Percentiles rank a stretch among this genome's conserved stretches.
Conservation (phyloP, 2,113 vertebrate genomes). For the Lasiurus cinereus region DNA sequence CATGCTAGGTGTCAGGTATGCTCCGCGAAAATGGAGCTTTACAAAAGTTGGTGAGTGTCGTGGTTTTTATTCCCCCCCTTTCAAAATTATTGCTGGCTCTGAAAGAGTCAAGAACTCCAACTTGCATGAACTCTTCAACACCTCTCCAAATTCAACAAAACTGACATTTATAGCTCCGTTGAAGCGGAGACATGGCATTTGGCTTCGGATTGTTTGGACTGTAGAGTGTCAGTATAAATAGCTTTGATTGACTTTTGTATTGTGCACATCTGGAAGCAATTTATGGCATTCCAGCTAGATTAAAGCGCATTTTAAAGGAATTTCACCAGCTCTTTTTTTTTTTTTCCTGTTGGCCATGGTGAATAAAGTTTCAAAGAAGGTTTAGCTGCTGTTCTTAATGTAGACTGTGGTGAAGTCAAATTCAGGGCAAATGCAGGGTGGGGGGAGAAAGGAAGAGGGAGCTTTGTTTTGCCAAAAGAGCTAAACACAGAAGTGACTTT, state of each 20-base stretch:
- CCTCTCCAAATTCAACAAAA: conserved; percentile 91
- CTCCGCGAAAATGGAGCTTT: conserved; percentile 77
- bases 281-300: conserved; percentile 92
- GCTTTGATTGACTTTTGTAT: conserved; percentile 92
- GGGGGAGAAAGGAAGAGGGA: conserved; percentile 16
- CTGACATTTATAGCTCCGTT: conserved; percentile 91
- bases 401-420: conserved; percentile 91
- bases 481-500: conserved; percentile 81
- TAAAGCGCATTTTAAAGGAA: conserved; percentile 92
- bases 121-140: conserved; percentile 90
- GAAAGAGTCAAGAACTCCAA: conserved; percentile 87
- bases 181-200: conserved; percentile 90
- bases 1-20: conserved; percentile 86
- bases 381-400: conserved; percentile 91
- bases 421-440: conserved; percentile 89
- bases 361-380: conserved; percentile 93
- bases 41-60: conserved; percentile 66
- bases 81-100: conserved; percentile 85
- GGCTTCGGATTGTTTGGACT: conserved; percentile 92
- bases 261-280: conserved; percentile 94
- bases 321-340: conserved; percentile 89
- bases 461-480: conserved; percentile 85
- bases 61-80: conserved; percentile 63
- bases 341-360: conserved; percentile 84
- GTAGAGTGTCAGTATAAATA: conserved; percentile 92